Evolutionary conservation across 1,140 invertebrate species (phyloP).

Genomic region (Drosophila suzukii): DNA sequence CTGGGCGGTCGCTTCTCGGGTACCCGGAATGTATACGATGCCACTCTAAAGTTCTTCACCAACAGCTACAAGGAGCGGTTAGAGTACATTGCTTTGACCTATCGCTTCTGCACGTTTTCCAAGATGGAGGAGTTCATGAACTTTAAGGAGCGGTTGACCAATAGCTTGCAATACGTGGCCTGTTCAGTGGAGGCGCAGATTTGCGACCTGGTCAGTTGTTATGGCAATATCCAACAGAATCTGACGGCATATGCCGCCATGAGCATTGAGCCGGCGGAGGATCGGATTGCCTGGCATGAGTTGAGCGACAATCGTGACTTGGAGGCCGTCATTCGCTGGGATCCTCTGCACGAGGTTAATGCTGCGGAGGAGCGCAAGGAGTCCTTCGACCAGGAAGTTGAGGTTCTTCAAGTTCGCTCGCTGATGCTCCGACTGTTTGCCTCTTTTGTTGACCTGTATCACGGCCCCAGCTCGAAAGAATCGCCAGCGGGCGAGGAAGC

Average conservation of each 20-base stretch:
- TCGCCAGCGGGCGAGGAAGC: constrained; percentile 22
- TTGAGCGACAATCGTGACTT: constrained; percentile 87
- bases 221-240: constrained; percentile 76
- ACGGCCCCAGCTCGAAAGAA: constrained; percentile 42
- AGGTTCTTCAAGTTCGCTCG: constrained; percentile 75
- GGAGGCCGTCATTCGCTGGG: constrained; percentile 86
- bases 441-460: constrained; percentile 76
- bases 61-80: constrained; percentile 95
- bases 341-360: constrained; percentile 84
- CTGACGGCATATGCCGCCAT: constrained; percentile 74
- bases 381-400: constrained; percentile 80
- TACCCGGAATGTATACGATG: constrained; percentile 88
- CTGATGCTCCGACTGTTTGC: constrained; percentile 71
- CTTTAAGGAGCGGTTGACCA: constrained; percentile 91
- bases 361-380: constrained; percentile 63
- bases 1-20: constrained; percentile 89
- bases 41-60: constrained; percentile 93
- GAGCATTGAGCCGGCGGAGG: constrained; percentile 85
- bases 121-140: constrained; percentile 96
- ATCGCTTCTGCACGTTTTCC: constrained; percentile 96
- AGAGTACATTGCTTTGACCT: constrained; percentile 95
- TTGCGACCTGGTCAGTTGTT: constrained; percentile 88
- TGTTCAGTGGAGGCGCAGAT: constrained; percentile 92
- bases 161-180: constrained; percentile 92
- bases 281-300: constrained; percentile 85